phyloP scores from a whole-genome alignment of 1,140 invertebrate species.

The Mercenaria mercenaria region DNA sequence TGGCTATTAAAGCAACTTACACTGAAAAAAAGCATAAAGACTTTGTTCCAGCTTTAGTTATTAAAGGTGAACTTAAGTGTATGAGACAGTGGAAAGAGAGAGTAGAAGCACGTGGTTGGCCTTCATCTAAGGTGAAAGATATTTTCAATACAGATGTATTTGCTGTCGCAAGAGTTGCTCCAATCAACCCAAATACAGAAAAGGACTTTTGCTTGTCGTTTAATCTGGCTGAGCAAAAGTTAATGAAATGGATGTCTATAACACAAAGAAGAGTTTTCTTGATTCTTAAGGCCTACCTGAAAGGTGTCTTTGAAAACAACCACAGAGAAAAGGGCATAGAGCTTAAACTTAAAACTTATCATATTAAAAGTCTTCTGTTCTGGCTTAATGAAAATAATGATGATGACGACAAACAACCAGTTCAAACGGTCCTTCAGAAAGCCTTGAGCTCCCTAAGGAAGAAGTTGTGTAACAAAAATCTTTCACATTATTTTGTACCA shows the following conservation, averaged over 20 bases:
- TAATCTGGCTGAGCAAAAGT: background rate
- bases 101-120: background rate
- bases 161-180: background rate
- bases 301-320: background rate
- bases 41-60: constrained; percentile 14
- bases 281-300: background rate
- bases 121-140: background rate
- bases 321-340: background rate
- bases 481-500: background rate
- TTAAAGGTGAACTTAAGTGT: background rate
- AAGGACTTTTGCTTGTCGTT: constrained; percentile 26
- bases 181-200: background rate
- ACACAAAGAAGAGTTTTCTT: background rate
- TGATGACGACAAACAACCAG: background rate
- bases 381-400: background rate
- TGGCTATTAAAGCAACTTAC: background rate
- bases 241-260: background rate
- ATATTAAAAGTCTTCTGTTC: background rate
- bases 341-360: background rate
- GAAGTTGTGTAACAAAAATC: background rate
- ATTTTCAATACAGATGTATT: background rate
- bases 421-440: background rate
- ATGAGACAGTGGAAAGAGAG: constrained; percentile 13
- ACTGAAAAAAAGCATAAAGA: background rate
- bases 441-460: background rate